Evolutionary conservation across 2,113 vertebrate species (phyloP).

Genomic region (Tringa solitaria): DNA sequence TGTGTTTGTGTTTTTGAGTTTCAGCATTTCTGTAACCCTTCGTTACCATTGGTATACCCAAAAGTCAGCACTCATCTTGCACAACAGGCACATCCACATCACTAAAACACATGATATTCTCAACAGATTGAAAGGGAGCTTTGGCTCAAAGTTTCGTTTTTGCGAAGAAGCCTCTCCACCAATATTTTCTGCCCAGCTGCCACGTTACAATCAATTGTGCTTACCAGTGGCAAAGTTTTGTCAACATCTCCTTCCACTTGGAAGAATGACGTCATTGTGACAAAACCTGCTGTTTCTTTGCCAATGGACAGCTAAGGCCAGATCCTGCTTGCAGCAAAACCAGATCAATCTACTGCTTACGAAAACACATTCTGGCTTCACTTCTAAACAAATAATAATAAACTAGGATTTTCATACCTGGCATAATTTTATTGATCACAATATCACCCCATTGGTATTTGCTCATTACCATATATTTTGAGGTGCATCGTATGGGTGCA

Average conservation of each 20-base stretch:
- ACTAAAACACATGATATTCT: not conserved
- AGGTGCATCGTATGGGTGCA: rapidly evolving
- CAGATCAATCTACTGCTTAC: not conserved
- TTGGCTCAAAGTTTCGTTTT: not conserved
- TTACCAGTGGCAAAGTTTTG: not conserved
- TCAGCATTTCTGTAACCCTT: constrained; percentile 67
- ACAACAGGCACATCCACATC: not conserved
- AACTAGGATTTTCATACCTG: not conserved
- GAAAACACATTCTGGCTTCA: not conserved
- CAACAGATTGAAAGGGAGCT: not conserved
- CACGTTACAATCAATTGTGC: not conserved
- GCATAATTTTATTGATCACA: not conserved
- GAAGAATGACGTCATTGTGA: not conserved
- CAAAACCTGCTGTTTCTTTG: not conserved
- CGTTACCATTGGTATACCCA: not conserved
- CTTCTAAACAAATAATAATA: not conserved
- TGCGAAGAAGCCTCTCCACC: not conserved
- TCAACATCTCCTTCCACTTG: not conserved
- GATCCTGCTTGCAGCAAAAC: not conserved
- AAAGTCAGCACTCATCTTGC: not conserved
- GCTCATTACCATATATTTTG: not conserved
- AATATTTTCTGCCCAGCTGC: not conserved
- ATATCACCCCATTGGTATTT: not conserved
- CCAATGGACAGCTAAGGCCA: not conserved
- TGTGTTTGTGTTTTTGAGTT: constrained; percentile 49